phyloP scores from a whole-genome alignment of 2,797 vertebrate species.

The Dicrostonyx torquatus region DNA sequence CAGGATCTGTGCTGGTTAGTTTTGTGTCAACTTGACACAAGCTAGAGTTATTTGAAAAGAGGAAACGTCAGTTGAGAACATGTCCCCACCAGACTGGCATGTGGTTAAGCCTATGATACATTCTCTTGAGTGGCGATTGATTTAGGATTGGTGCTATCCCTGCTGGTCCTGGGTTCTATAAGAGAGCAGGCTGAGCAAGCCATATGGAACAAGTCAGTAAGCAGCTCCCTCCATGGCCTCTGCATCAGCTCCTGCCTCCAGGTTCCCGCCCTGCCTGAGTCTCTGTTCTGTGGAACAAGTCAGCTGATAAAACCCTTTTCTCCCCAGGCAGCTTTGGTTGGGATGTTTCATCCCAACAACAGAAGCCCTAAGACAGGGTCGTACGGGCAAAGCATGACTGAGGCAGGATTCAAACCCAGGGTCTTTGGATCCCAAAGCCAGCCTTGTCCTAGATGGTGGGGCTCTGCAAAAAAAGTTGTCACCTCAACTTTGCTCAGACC shows the following conservation, averaged over 20 bases:
- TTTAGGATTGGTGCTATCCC: neutral
- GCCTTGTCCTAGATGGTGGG: neutral
- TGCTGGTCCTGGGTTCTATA: neutral
- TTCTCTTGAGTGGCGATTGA: neutral
- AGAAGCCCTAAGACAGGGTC: neutral
- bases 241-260: neutral
- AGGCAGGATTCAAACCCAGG: neutral
- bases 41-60: neutral
- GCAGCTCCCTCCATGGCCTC: neutral
- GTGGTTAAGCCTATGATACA: too few relatives aligned
- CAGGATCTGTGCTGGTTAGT: neutral
- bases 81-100: neutral
- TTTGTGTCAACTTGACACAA: neutral
- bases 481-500: neutral
- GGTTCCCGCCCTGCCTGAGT: neutral
- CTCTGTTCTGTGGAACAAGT: neutral
- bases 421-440: neutral
- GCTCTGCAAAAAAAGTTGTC: neutral
- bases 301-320: neutral
- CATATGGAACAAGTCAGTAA: neutral
- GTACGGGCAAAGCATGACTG: neutral
- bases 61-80: neutral
- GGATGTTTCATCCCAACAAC: neutral
- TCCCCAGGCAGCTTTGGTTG: neutral
- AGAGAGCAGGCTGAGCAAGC: neutral